Evolutionary conservation across 2,797 vertebrate genomes (phyloP).

Genomic region (Acrossocheilus wenchowensis): DNA sequence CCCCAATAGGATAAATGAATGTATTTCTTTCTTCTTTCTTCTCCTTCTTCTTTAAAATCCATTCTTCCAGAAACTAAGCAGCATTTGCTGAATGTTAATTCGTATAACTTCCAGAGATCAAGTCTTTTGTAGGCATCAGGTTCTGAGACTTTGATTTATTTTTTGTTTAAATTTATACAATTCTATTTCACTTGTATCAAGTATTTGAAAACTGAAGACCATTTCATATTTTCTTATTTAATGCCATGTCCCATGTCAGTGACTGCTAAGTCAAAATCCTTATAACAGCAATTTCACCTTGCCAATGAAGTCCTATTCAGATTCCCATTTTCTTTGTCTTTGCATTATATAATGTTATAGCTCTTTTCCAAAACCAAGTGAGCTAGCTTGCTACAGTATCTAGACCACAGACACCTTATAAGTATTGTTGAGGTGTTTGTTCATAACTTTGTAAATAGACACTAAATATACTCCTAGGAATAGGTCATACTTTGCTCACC

Average conservation of each 20-base stretch:
- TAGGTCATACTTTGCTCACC: background rate
- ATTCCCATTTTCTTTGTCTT: background rate
- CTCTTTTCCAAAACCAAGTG: background rate
- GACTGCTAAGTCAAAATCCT: background rate
- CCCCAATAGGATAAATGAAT: slow-evolving; percentile 72
- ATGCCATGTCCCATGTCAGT: background rate
- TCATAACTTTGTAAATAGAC: background rate
- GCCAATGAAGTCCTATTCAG: background rate
- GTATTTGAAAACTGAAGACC: background rate
- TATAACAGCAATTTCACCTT: background rate
- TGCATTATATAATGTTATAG: background rate
- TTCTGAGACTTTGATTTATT: background rate
- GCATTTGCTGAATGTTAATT: background rate
- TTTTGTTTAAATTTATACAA: background rate
- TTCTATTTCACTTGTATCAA: background rate
- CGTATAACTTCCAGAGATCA: background rate
- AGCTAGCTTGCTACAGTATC: background rate
- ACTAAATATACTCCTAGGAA: background rate
- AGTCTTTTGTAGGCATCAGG: background rate
- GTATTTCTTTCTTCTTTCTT: slow-evolving; percentile 44
- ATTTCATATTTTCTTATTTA: background rate
- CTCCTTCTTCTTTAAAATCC: background rate
- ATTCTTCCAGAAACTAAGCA: background rate
- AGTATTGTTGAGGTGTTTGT: slow-evolving; percentile 8
- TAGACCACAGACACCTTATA: background rate